phyloP scores from a whole-genome alignment of 2,113 vertebrate species.

The Perca schrenkii region DNA sequence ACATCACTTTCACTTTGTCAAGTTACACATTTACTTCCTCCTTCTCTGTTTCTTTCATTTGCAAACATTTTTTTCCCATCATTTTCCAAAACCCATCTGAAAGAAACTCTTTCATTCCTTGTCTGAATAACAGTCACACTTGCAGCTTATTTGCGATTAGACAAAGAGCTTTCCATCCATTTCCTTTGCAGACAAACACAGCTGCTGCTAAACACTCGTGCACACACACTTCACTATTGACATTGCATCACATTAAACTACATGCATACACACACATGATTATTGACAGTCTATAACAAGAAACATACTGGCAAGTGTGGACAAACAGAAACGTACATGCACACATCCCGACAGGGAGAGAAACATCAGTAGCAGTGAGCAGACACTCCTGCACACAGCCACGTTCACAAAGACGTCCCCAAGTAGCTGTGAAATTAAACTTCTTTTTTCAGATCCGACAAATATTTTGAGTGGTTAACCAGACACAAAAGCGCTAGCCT shows the following conservation, averaged over 20 bases:
- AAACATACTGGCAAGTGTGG: slow-evolving; percentile 15
- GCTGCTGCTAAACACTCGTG: slow-evolving; percentile 72
- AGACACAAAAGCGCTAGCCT: slow-evolving; percentile 64
- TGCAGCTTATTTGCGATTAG: slow-evolving; percentile 46
- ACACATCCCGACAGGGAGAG: slow-evolving; percentile 9
- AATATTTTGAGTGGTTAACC: slow-evolving; percentile 67
- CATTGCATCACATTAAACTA: slow-evolving; percentile 18
- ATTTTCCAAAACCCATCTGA: slow-evolving; percentile 33
- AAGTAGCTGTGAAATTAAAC: slow-evolving; percentile 82
- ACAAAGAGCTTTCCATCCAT: slow-evolving; percentile 68
- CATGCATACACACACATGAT: slow-evolving; percentile 2
- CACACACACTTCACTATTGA: slow-evolving; percentile 30
- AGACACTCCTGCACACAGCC: slow-evolving; percentile 39
- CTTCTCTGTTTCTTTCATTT: slow-evolving; percentile 45
- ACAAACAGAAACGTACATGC: slow-evolving; percentile 27
- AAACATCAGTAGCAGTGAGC: slow-evolving; percentile 5
- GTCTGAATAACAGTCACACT: slow-evolving; percentile 59
- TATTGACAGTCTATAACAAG: slow-evolving; percentile 65
- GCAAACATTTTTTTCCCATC: slow-evolving; percentile 46
- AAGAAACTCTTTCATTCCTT: slow-evolving; percentile 61
- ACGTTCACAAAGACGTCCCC: slow-evolving; percentile 63
- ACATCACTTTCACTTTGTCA: slow-evolving; percentile 42
- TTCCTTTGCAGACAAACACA: slow-evolving; percentile 74
- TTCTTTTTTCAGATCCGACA: slow-evolving; percentile 67
- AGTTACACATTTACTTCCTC: slow-evolving; percentile 30